Conservation (phyloP, 2,113 vertebrate genomes). For the Nannospalax galili region DNA sequence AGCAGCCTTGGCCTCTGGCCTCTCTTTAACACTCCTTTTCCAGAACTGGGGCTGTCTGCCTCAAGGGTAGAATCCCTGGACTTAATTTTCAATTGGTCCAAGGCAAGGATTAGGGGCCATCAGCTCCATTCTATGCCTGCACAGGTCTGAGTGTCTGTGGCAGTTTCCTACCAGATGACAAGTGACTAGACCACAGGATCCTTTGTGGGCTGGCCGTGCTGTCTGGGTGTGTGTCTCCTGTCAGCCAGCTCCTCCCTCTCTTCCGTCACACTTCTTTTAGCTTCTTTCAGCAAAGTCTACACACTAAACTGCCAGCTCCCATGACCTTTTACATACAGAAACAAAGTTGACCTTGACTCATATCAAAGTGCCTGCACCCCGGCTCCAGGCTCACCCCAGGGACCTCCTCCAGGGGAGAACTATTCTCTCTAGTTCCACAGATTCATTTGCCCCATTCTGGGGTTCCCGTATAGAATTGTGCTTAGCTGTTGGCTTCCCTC, state of each 20-base stretch:
- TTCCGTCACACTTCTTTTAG: neutral
- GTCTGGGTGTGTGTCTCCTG: neutral
- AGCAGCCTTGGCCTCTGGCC: neutral
- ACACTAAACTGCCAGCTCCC: neutral
- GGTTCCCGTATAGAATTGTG: neutral
- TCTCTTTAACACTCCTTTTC: neutral
- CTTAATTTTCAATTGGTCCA: neutral
- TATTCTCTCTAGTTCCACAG: neutral
- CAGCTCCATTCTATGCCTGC: neutral
- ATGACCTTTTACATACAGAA: neutral
- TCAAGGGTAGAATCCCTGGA: neutral
- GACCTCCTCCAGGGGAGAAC: neutral
- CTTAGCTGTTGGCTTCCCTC: neutral
- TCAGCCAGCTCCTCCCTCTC: neutral
- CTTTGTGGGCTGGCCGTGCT: neutral
- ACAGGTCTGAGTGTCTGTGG: neutral
- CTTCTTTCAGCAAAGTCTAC: neutral
- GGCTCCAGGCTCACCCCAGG: accelerated
- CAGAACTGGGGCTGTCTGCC: neutral
- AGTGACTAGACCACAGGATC: neutral
- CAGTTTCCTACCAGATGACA: neutral
- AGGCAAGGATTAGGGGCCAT: neutral
- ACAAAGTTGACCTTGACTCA: neutral
- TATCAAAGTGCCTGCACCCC: neutral
- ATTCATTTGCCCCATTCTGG: too few species aligned